Evolutionary conservation across 1,140 invertebrate genomes (phyloP), one percentile per base, ranked within the genome.

Genomic region (Globodera ellingtonae): DNA sequence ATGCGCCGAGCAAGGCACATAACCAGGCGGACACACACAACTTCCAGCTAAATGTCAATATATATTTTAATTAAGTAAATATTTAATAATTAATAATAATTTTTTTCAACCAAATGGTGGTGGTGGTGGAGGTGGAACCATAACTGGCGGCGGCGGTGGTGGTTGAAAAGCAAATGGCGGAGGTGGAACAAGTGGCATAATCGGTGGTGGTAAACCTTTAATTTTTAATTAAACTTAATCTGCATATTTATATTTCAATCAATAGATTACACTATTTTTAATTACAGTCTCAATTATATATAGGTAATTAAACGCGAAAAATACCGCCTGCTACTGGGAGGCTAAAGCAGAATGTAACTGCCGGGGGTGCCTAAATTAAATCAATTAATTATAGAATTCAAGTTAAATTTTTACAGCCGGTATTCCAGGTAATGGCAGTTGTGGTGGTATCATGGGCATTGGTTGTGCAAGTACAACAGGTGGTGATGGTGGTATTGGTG

Each of bases 1-100:
- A 6, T 69, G 52, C 44, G n/a, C 21, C 8, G 73, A 48, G 69
- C 75, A 77, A 35, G 75, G 75, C 62, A 77, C 59, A 77, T 77
- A 77, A n/a, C 75, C 75, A n/a, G 75, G 75, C 6, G 75, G 75
- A 46, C 75, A 77, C n/a, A 77, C 21, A 21, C 75, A 77, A 13
- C 62, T 59, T 18, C 69, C 47, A 75, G 67, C 65, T 47, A n/a
- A n/a, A 47, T 15, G 35, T 47, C n/a, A 35, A 67, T 35, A 47
- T 3, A 35, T 35, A 35, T 35, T 35, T n/a, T 21, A 72, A 72
- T 72, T 7, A 35, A 73, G 59, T 48, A 7, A 48, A 2, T 59
- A 18, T 7, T n/a, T 21, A 15, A 65, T 21, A 6, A 48, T 15
- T 59, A 4, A 62, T 18, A 67, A 67, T 48, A 15, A 8, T n/a